Conservation (phyloP, 1,140 invertebrate species). For the Leptestheria dahalacensis region DNA sequence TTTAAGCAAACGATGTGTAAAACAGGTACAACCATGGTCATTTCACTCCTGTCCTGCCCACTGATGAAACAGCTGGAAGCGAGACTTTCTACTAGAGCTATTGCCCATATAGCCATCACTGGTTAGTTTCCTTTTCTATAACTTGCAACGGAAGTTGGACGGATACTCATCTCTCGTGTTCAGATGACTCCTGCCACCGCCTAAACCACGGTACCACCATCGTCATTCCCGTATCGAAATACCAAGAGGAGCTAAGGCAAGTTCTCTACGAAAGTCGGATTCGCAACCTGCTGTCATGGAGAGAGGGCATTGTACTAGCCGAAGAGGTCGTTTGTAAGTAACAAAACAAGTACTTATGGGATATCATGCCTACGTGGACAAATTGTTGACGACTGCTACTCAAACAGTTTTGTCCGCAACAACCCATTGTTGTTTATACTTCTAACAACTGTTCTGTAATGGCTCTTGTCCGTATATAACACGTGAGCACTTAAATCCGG, state of each 20-base stretch:
- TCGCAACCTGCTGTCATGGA: slow-evolving; percentile 44
- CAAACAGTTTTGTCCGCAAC: no score
- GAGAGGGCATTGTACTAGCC: slow-evolving; percentile 46
- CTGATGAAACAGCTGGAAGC: not conserved
- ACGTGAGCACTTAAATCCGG: no score
- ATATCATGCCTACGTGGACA: not conserved
- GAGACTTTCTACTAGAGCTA: not conserved
- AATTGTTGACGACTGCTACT: not conserved
- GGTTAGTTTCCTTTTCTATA: slow-evolving; percentile 25
- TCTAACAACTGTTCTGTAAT: no score
- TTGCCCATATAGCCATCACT: slow-evolving; percentile 42
- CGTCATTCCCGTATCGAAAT: slow-evolving; percentile 45
- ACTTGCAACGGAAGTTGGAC: not conserved
- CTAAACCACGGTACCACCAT: slow-evolving; percentile 43
- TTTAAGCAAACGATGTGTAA: not conserved
- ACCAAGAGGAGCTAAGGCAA: slow-evolving; percentile 53
- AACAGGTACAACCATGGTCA: not conserved
- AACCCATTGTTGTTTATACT: no score
- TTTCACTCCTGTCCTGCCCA: slow-evolving; percentile 7
- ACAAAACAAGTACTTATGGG: not conserved
- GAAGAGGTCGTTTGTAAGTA: slow-evolving; percentile 32
- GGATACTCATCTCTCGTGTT: slow-evolving; percentile 19
- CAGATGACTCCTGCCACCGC: slow-evolving; percentile 52
- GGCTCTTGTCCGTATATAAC: no score
- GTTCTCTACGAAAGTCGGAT: slow-evolving; percentile 51